A percentile compares a stretch with the other conserved stretches of the same genome.
phyloP scores from a whole-genome alignment of 2,113 vertebrate genomes.

The Odocoileus hemionus region DNA sequence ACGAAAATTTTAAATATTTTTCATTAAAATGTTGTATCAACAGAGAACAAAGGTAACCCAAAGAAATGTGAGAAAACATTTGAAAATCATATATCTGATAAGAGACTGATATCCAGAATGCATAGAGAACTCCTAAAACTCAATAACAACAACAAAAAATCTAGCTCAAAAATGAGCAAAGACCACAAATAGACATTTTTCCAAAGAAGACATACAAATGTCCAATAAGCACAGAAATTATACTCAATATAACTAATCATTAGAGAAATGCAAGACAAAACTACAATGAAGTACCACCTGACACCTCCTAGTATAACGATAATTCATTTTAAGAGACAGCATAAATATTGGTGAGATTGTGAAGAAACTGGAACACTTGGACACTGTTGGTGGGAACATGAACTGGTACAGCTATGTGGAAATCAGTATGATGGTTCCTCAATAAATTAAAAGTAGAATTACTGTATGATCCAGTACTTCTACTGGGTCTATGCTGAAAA shows the following conservation, averaged over 20 bases:
- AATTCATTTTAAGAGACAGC: rapidly evolving
- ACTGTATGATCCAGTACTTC: background rate
- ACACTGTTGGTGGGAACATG: background rate
- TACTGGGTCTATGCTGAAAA: background rate
- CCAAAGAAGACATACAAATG: background rate
- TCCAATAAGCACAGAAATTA: background rate
- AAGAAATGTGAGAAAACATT: background rate
- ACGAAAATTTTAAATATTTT: background rate
- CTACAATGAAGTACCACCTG: background rate
- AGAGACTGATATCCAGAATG: background rate
- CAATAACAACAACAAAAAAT: background rate
- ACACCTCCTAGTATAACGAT: background rate
- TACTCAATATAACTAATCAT: background rate
- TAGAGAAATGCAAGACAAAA: background rate
- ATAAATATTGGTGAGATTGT: background rate
- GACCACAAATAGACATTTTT: background rate
- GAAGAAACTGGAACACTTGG: background rate
- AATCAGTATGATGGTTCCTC: background rate
- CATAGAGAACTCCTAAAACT: background rate
- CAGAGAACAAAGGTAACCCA: background rate
- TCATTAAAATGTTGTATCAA: background rate
- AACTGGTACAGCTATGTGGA: rapidly evolving
- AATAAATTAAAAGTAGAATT: background rate
- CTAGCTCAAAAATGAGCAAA: background rate
- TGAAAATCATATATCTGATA: background rate